These are phyloP conservation scores for Phrynocephalus guinanensis DNA, from an alignment of 2,797 vertebrate species.

Conservation along the genomic window DNA sequence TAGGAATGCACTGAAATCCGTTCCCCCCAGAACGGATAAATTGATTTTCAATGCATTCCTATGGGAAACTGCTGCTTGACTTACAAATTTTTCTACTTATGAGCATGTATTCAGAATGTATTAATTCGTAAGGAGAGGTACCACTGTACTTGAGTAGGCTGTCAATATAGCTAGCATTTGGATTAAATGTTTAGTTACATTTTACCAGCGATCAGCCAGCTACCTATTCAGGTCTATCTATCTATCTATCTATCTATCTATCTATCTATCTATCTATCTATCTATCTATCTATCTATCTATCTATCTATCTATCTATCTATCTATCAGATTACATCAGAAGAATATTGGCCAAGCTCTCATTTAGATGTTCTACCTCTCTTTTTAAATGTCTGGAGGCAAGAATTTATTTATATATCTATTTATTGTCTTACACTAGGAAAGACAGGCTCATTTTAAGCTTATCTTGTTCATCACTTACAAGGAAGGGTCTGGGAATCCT, in stretches of 20 bases:
- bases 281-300: no score
- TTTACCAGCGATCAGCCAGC: background rate
- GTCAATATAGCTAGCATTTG: background rate
- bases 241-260: background rate
- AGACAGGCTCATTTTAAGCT: background rate
- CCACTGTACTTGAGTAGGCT: no score
- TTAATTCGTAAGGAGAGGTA: no score
- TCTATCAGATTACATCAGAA: background rate
- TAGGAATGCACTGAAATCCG: no score
- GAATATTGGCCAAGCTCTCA: background rate
- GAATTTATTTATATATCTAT: no score
- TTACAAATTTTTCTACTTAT: no score
- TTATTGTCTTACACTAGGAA: background rate
- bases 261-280: no score
- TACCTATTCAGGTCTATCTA: background rate
- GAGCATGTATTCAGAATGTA: no score
- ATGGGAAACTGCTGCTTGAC: no score
- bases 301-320: no score
- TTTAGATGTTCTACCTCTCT: background rate
- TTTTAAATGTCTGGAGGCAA: slow-evolving; percentile 19
- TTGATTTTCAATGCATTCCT: no score
- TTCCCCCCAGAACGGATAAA: no score
- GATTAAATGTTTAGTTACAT: background rate
- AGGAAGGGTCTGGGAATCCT: background rate
- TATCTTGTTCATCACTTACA: background rate